A percentile compares a stretch with the other conserved stretches of the same genome.
These are phyloP conservation scores for Porites lobata DNA, from an alignment of 92 coral and sea anemone species.

Conservation along the genomic window DNA sequence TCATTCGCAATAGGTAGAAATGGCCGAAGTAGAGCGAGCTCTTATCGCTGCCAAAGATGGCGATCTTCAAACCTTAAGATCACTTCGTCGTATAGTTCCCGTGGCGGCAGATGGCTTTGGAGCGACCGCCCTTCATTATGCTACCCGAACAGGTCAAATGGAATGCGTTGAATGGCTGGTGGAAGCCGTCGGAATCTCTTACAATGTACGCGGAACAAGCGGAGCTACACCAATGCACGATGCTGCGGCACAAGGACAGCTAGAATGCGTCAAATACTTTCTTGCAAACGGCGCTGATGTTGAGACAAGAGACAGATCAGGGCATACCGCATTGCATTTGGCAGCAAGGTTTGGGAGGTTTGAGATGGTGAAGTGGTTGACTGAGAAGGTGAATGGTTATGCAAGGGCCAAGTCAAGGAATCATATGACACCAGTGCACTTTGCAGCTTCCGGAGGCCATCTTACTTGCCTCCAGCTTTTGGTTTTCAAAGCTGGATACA, in stretches of 20 bases:
- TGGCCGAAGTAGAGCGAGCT: slow-evolving; percentile 77
- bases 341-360: slow-evolving; percentile 84
- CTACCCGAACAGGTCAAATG: slow-evolving; percentile 76
- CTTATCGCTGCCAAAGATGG: slow-evolving; percentile 90
- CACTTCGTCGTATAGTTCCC: slow-evolving; percentile 76
- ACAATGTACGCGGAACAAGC: slow-evolving; percentile 66
- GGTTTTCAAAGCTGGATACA: slow-evolving; percentile 63
- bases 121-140: slow-evolving; percentile 86
- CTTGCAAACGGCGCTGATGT: slow-evolving; percentile 60
- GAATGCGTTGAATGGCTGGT: slow-evolving; percentile 89
- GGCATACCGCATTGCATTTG: slow-evolving; percentile 86
- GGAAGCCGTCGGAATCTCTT: slow-evolving; percentile 75
- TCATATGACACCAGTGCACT: slow-evolving; percentile 85
- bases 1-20: not conserved
- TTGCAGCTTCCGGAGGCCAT: slow-evolving; percentile 88
- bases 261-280: slow-evolving; percentile 81
- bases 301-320: slow-evolving; percentile 77
- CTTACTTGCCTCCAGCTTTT: slow-evolving; percentile 74
- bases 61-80: slow-evolving; percentile 70
- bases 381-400: slow-evolving; percentile 65
- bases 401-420: slow-evolving; percentile 77
- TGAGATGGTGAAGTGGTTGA: slow-evolving; percentile 85
- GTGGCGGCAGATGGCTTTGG: slow-evolving; percentile 84
- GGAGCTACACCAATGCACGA: slow-evolving; percentile 90
- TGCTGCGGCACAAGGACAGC: slow-evolving; percentile 86